phyloP scores from a whole-genome alignment of 2,113 vertebrate species.

The Crotalus tigris region DNA sequence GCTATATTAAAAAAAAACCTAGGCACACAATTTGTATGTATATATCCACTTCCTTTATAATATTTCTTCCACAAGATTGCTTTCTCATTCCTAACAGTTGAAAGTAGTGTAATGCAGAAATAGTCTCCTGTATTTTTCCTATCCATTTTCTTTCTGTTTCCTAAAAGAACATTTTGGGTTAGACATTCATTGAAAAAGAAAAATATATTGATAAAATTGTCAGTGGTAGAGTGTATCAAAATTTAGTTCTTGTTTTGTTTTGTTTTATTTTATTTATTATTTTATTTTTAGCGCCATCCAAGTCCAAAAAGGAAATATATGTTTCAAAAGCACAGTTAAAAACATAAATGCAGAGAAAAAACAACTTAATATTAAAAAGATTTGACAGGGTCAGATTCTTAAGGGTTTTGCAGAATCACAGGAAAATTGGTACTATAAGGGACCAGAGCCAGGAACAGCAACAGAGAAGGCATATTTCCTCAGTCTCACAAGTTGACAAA shows the following conservation, averaged over 20 bases:
- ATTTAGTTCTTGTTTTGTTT: neutral
- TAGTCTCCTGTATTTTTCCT: neutral
- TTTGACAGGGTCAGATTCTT: neutral
- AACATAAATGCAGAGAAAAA: neutral
- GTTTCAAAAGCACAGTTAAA: neutral
- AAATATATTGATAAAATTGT: neutral
- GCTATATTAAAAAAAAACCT: neutral
- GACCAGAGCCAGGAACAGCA: neutral
- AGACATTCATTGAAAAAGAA: neutral
- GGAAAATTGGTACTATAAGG: neutral
- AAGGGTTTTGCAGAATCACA: neutral
- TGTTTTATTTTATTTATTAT: neutral
- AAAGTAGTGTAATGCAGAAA: neutral
- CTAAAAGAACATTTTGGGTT: neutral
- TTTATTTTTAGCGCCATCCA: neutral
- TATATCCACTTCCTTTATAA: constrained; percentile 3
- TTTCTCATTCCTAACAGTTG: neutral
- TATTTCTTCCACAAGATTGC: neutral
- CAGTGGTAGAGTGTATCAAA: neutral
- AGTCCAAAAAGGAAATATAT: neutral
- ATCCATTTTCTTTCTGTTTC: neutral
- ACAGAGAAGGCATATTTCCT: neutral
- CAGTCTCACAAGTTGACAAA: neutral
- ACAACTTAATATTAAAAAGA: neutral
- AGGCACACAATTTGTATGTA: constrained; percentile 4